Percentiles rank a stretch among this genome's conserved stretches.
Evolutionary conservation across 2,888 invertebrate genomes (phyloP).

Genomic region (Zeuzera pyrina): DNA sequence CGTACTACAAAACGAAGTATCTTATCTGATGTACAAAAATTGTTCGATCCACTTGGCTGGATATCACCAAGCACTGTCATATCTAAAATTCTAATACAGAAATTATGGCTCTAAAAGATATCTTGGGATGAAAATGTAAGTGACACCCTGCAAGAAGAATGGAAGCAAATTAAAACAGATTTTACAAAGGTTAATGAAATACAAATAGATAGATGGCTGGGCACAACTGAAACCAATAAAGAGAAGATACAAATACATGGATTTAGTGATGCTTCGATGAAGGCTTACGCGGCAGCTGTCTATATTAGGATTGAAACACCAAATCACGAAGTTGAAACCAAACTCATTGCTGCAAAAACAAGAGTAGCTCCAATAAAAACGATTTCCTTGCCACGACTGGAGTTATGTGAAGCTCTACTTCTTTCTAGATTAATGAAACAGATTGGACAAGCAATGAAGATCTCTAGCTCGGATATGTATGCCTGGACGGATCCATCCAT

Average conservation of each 20-base stretch:
- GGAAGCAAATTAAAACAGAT: not conserved
- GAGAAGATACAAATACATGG: slow-evolving; percentile 6
- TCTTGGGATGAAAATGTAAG: slow-evolving; percentile 4
- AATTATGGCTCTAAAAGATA: slow-evolving; percentile 13
- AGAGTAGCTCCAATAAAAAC: slow-evolving; percentile 11
- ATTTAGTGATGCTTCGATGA: slow-evolving; percentile 11
- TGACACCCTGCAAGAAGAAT: not conserved
- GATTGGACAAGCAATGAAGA: slow-evolving; percentile 10
- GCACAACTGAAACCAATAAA: not conserved
- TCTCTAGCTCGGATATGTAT: no score
- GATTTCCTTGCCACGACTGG: slow-evolving; percentile 11
- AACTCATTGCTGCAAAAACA: slow-evolving; percentile 11
- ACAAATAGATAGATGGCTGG: no score
- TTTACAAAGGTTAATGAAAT: slow-evolving; percentile 2
- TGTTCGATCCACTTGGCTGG: slow-evolving; percentile 18
- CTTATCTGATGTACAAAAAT: slow-evolving; percentile 15
- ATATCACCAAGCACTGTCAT: slow-evolving; percentile 12
- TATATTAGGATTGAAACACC: slow-evolving; percentile 5
- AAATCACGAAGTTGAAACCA: slow-evolving; percentile 5
- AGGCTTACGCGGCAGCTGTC: slow-evolving; percentile 10
- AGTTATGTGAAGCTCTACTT: slow-evolving; percentile 14
- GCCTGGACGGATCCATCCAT: slow-evolving; percentile 5
- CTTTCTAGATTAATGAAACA: slow-evolving; percentile 12
- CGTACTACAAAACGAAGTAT: slow-evolving; percentile 21
- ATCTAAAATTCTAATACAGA: slow-evolving; percentile 20